Evolutionary conservation across 2,888 invertebrate species (phyloP), one percentile per base, ranked within the genome.

Genomic region (Sphecodes monilicornis): DNA sequence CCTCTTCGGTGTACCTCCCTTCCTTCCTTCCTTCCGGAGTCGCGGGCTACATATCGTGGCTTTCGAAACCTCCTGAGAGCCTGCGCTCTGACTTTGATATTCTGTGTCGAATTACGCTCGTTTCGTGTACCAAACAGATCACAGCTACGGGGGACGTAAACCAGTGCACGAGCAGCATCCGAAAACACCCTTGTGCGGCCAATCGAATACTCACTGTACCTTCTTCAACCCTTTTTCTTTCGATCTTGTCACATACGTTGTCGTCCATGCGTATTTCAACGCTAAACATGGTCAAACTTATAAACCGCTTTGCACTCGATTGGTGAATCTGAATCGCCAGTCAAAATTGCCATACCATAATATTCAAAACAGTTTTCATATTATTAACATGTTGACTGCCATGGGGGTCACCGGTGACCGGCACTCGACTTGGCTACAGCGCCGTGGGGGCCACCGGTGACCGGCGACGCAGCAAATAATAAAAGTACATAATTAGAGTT

Each of bases 61-160:
- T 91, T 90, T 90, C 87, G 85, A 90, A 89, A 88, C 89, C 90
- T 91, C 93, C 89, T 89, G 82, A 85, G 93, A 92, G 88, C 26
- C 57, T 76, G 79, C 80, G 86, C 85, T 86, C 84, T 82, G 89
- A 86, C 90, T 90, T 90, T 89, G 86, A 92, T 91, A 92, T 92
- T 91, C 89, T 86, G 91, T 92, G 92, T 93, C 91, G 90, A 92
- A 91, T 93, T 92, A 92, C 91, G 88, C 90, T 90, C 88, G 87
- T 90, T 91, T 90, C 88, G 69, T 81, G 77, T 86, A 78, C 80
- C 78, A 76, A 89, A 86, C 82, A 86, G 88, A 87, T 77, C 78
- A 75, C 79, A 80, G 73, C 66, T 71, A 54, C 54, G 57, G 29
- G 57, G 46, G 75, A n/a, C 29, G 83, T 57, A 74, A 85, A 83